Evolutionary conservation across 2,113 vertebrate genomes (phyloP).

Genomic region (Salvator merianae): DNA sequence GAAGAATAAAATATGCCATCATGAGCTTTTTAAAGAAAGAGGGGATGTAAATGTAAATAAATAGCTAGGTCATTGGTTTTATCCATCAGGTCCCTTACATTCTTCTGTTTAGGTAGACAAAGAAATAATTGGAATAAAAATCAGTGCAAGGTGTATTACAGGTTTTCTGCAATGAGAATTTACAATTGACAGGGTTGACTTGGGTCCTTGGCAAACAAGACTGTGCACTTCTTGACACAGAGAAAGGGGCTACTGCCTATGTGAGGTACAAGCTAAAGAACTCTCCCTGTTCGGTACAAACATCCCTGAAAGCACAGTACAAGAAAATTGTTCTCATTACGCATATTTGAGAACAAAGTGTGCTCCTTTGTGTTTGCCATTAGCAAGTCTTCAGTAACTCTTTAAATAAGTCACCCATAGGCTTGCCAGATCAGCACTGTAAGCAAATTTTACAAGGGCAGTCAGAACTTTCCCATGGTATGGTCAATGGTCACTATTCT

Average conservation of each 20-base stretch:
- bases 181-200: background rate
- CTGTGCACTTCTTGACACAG: background rate
- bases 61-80: no score
- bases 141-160: no score
- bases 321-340: conserved; percentile 25
- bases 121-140: no score
- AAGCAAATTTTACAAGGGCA: background rate
- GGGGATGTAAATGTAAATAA: no score
- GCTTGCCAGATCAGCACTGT: conserved; percentile 6
- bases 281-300: conserved; percentile 11
- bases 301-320: conserved; percentile 10
- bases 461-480: conserved; percentile 10
- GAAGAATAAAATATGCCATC: no score
- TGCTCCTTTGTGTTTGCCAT: conserved; percentile 19
- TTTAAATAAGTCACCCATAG: background rate
- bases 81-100: no score
- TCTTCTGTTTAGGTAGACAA: no score
- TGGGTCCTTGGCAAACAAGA: background rate
- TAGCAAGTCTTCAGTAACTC: conserved; percentile 15
- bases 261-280: background rate
- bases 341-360: conserved; percentile 29
- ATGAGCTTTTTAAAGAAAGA: no score
- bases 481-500: background rate
- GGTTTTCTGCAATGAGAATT: background rate
- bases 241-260: background rate